Percentiles rank a stretch among this genome's conserved stretches.
phyloP scores from a whole-genome alignment of 2,113 vertebrate genomes.

The Prunella himalayana region DNA sequence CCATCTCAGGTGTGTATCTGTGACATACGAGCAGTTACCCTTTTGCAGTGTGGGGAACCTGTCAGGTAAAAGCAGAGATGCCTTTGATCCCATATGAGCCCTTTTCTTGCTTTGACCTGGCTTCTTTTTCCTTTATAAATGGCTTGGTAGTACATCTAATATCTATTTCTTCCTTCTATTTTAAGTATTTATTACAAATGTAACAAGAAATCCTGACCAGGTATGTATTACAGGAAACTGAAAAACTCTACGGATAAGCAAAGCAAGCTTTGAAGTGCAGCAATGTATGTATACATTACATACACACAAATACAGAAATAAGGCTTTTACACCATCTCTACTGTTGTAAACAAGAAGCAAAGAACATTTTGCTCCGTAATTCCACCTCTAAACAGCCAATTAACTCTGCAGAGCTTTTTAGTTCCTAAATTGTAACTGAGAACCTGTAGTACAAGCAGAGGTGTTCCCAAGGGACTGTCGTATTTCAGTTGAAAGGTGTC shows the following conservation, averaged over 20 bases:
- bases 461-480: neutral
- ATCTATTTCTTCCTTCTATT: slow-evolving; percentile 64
- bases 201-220: slow-evolving; percentile 25
- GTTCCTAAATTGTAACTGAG: neutral
- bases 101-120: slow-evolving; percentile 38
- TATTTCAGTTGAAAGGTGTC: neutral
- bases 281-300: neutral
- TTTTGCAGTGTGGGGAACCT: neutral
- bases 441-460: neutral
- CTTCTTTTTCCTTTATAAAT: slow-evolving; percentile 64
- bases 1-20: slow-evolving; percentile 35
- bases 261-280: slow-evolving; percentile 41
- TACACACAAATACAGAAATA: neutral
- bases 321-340: neutral
- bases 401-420: neutral
- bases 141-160: slow-evolving; percentile 49
- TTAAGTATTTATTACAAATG: slow-evolving; percentile 67
- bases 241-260: slow-evolving; percentile 18
- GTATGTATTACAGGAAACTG: slow-evolving; percentile 13
- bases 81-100: slow-evolving; percentile 40
- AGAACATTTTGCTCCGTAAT: neutral
- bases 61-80: slow-evolving; percentile 54
- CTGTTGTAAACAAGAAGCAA: neutral
- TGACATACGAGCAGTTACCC: neutral
- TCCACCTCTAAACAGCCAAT: neutral